Percentiles rank a stretch among this genome's conserved stretches.
These are phyloP conservation scores for Euphydryas editha DNA, from an alignment of 2,888 invertebrate species.

Conservation along the genomic window DNA sequence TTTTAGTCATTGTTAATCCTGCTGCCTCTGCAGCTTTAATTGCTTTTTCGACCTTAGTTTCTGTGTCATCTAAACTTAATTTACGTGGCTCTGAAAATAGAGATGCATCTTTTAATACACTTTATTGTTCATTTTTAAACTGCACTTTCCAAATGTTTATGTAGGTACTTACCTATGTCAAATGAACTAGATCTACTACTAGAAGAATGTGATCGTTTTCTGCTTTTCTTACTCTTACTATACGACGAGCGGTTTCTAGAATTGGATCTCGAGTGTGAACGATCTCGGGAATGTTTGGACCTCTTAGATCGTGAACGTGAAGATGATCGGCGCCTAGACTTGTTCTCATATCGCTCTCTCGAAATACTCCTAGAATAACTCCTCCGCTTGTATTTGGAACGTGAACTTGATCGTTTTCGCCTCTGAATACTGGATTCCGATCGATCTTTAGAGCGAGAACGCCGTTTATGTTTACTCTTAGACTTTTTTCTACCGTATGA, in stretches of 20 bases:
- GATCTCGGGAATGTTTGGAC: conserved; percentile 52
- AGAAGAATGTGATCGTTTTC: conserved; percentile 63
- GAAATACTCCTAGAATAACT: conserved; percentile 76
- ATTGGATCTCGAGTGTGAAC: conserved; percentile 65
- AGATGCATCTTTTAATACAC: not conserved
- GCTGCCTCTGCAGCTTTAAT: conserved; percentile 80
- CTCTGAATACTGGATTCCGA: conserved; percentile 66
- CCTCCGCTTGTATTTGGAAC: conserved; percentile 60
- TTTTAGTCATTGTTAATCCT: conserved; percentile 78
- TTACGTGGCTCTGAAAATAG: conserved; percentile 58
- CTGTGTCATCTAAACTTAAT: conserved; percentile 69
- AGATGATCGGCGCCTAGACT: conserved; percentile 63
- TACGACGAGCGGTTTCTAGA: conserved; percentile 65
- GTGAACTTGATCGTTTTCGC: conserved; percentile 66
- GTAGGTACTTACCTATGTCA: conserved; percentile 61
- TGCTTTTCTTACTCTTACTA: conserved; percentile 58
- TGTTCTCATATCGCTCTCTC: conserved; percentile 69
- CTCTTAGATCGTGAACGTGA: conserved; percentile 65
- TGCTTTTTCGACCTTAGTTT: conserved; percentile 74
- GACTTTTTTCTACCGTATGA: conserved; percentile 72
- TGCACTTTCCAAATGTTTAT: not conserved
- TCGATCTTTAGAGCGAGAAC: conserved; percentile 70
- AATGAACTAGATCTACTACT: conserved; percentile 70
- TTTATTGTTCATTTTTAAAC: not conserved
- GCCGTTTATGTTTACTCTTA: conserved; percentile 69